Evolutionary conservation across 2,888 invertebrate species (phyloP).

Genomic region (Dasysyrphus tricinctus): DNA sequence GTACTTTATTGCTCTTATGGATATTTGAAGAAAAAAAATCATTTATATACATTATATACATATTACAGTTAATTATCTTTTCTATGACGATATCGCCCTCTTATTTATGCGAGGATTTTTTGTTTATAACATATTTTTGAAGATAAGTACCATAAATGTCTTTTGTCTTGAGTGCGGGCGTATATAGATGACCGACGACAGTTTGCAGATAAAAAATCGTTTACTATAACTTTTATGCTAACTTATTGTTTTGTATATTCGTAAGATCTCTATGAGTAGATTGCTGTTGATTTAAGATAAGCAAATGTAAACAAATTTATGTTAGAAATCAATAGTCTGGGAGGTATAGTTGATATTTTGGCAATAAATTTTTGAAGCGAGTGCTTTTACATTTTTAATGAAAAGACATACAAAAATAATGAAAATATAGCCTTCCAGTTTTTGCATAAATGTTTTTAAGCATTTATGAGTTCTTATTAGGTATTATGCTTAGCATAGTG

Average conservation of each 20-base stretch:
- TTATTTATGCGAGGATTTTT: constrained; percentile 1
- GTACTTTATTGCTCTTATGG: constrained; percentile 23
- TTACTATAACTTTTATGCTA: neutral
- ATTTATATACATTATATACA: neutral
- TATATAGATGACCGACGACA: neutral
- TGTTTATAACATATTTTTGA: neutral
- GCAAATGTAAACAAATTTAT: constrained; percentile 39
- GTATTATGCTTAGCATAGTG: no score
- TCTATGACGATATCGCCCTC: constrained; percentile 4
- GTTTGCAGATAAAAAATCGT: constrained; percentile 16
- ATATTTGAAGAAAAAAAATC: neutral
- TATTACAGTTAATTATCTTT: constrained; percentile 33
- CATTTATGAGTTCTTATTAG: no score
- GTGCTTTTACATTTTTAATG: no score
- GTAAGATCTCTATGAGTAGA: neutral
- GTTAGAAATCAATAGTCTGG: constrained; percentile 33
- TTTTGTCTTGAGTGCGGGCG: constrained; percentile 1
- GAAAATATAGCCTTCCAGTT: no score
- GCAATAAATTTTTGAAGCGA: neutral
- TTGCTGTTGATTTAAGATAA: constrained; percentile 66
- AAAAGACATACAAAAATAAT: no score
- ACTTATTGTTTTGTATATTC: neutral
- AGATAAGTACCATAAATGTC: constrained; percentile 23
- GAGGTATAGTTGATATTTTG: neutral
- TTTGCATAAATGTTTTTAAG: no score